Conservation (phyloP, 2,888 invertebrate genomes). For the Thumatha senex region DNA sequence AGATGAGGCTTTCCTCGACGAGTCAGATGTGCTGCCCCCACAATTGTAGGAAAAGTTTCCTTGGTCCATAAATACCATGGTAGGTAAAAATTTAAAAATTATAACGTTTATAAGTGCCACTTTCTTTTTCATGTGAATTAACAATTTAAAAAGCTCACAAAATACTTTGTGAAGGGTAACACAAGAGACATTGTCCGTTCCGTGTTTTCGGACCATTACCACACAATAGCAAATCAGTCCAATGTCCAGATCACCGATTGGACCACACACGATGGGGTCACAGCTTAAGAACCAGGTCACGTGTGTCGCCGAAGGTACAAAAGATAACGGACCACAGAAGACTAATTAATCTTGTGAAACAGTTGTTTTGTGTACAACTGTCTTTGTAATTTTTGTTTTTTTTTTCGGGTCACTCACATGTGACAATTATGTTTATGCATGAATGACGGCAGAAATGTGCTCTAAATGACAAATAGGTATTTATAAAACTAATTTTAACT, state of each 20-base stretch:
- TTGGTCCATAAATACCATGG: too few species aligned
- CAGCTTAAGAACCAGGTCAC: conserved; percentile 40
- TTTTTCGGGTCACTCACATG: background rate
- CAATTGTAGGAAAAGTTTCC: too few species aligned
- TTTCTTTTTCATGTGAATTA: too few species aligned
- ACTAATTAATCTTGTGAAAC: conserved; percentile 35
- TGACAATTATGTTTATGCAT: background rate
- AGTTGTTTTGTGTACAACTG: conserved; percentile 24
- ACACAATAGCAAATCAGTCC: conserved; percentile 33
- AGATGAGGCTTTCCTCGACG: too few species aligned
- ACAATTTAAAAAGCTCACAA: background rate
- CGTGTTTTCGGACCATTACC: conserved; percentile 11
- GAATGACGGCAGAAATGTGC: too few species aligned
- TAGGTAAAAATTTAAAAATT: too few species aligned
- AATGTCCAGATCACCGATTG: conserved; percentile 25
- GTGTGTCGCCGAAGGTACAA: conserved; percentile 28
- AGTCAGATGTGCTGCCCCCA: too few species aligned
- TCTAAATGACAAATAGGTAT: too few species aligned
- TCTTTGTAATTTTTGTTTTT: background rate
- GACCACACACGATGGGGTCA: conserved; percentile 43
- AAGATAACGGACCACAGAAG: conserved; percentile 26
- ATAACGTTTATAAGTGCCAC: too few species aligned
- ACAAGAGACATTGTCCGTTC: background rate
- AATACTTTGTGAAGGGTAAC: background rate
- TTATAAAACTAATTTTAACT: too few species aligned